These are phyloP conservation scores for Cyanoderma ruficeps DNA, from an alignment of 2,113 vertebrate species.

Conservation along the genomic window DNA sequence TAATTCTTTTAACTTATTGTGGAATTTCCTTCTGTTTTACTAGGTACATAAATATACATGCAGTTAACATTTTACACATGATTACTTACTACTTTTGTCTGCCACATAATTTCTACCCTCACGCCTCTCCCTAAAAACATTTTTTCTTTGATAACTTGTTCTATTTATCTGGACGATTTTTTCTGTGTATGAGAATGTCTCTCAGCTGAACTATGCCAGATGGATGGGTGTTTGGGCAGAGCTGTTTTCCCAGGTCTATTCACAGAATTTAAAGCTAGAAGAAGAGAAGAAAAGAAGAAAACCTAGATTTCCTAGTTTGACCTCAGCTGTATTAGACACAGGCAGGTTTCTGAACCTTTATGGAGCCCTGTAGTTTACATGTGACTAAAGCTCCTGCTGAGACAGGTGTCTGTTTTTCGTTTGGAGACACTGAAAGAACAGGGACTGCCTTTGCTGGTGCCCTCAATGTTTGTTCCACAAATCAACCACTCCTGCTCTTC, in stretches of 20 bases:
- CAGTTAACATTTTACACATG: background rate
- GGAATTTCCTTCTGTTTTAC: background rate
- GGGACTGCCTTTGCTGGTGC: background rate
- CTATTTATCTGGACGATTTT: background rate
- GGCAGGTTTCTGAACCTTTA: background rate
- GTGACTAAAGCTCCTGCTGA: background rate
- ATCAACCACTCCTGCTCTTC: background rate
- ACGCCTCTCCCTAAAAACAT: background rate
- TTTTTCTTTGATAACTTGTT: background rate
- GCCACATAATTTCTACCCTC: background rate
- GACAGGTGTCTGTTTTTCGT: background rate
- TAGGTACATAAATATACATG: background rate
- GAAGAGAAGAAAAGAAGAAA: too few species aligned
- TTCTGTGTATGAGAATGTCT: background rate
- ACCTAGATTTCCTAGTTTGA: background rate
- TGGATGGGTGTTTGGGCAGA: background rate
- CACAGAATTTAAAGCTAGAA: background rate
- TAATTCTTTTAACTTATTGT: background rate
- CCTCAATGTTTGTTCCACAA: background rate
- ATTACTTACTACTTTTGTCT: background rate
- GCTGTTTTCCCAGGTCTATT: background rate
- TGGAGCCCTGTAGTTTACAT: background rate
- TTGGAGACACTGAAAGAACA: background rate
- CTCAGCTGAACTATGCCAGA: background rate
- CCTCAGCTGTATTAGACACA: background rate